These are phyloP conservation scores for Papilio glaucus DNA, from an alignment of 1,140 invertebrate genomes.

Conservation along the genomic window DNA sequence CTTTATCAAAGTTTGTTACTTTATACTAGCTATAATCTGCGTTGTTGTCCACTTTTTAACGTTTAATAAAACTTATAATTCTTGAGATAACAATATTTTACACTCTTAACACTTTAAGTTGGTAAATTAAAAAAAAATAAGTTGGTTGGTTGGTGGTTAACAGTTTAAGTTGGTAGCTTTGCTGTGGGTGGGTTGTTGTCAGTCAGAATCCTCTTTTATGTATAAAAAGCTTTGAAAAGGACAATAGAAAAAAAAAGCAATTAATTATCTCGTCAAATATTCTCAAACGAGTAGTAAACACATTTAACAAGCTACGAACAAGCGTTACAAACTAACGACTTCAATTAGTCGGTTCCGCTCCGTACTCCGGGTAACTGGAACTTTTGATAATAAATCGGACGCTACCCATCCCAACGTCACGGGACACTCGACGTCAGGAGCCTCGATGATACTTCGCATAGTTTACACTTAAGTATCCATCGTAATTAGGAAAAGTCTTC, in stretches of 20 bases:
- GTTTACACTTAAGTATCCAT: constrained; percentile 30
- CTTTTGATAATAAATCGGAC: constrained; percentile 36
- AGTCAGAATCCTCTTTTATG: too few relatives aligned
- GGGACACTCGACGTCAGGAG: neutral
- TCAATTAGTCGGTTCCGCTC: constrained; percentile 24
- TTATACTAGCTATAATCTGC: too few relatives aligned
- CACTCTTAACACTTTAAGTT: too few relatives aligned
- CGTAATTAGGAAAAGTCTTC: constrained; percentile 26
- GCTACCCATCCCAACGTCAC: constrained; percentile 12
- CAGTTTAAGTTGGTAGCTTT: too few relatives aligned
- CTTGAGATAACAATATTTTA: too few relatives aligned
- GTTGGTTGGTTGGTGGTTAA: too few relatives aligned
- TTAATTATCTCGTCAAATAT: constrained; percentile 5
- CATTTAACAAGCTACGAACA: constrained; percentile 34
- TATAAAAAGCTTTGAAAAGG: too few relatives aligned
- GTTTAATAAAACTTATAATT: too few relatives aligned
- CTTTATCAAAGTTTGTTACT: too few relatives aligned
- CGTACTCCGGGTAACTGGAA: constrained; percentile 24
- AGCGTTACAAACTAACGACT: constrained; percentile 16
- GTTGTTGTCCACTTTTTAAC: too few relatives aligned
- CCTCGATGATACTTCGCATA: constrained; percentile 28
- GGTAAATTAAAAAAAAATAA: too few relatives aligned
- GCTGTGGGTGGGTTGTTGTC: too few relatives aligned
- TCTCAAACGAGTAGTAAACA: neutral
- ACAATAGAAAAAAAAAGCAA: neutral